Evolutionary conservation across 2,797 vertebrate genomes (phyloP).

Genomic region (Morelia viridis): DNA sequence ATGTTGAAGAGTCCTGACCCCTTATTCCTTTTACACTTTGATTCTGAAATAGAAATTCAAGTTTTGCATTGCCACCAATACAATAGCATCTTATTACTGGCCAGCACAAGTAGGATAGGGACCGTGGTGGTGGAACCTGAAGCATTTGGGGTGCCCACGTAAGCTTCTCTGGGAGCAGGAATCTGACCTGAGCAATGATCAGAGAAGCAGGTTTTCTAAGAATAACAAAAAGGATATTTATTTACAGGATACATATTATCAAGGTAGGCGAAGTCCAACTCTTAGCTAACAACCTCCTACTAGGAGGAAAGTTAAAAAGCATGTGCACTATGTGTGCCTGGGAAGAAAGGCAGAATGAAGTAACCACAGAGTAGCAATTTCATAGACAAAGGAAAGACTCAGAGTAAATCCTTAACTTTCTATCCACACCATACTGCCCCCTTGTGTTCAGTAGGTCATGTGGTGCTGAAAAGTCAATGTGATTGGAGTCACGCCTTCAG

Average conservation of each 20-base stretch:
- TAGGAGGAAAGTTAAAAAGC: neutral
- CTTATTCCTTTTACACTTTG: neutral
- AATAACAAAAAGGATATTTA: neutral
- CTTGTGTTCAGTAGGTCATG: neutral
- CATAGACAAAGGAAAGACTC: neutral
- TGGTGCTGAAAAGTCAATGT: neutral
- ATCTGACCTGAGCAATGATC: neutral
- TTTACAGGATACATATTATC: neutral
- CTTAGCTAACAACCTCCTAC: neutral
- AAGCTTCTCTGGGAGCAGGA: neutral
- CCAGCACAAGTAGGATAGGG: neutral
- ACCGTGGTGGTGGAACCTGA: neutral
- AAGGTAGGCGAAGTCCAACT: neutral
- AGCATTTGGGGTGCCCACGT: neutral
- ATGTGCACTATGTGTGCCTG: neutral
- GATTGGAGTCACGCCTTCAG: neutral
- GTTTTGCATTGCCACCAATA: neutral
- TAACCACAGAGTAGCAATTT: neutral
- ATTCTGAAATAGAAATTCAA: neutral
- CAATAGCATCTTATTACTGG: neutral
- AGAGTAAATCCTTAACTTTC: neutral
- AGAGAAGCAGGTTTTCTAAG: neutral
- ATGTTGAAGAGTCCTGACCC: neutral
- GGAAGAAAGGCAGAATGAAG: neutral
- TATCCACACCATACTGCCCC: neutral